phyloP scores from a whole-genome alignment of 2,797 vertebrate genomes.

The Helicolenus hilgendorfi region DNA sequence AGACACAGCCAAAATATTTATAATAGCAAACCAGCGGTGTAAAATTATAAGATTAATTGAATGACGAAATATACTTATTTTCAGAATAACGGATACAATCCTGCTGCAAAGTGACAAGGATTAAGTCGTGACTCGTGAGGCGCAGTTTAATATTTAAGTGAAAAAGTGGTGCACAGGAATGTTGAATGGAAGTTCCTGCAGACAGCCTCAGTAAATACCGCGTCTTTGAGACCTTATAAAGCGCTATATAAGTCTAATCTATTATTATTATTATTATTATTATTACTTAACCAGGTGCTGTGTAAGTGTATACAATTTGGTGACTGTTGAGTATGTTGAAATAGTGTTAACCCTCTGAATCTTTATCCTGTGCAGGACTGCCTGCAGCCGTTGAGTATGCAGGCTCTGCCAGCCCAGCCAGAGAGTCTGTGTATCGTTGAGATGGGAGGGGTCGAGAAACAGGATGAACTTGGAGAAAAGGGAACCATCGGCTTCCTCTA shows the following conservation, averaged over 20 bases:
- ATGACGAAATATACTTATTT: not conserved
- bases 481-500: constrained; percentile 98
- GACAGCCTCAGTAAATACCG: not conserved
- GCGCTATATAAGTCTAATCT: no score
- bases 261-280: no score
- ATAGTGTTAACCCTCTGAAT: not conserved
- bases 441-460: constrained; percentile 98
- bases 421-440: constrained; percentile 98
- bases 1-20: not conserved
- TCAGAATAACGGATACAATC: not conserved
- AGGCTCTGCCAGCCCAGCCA: constrained; percentile 97
- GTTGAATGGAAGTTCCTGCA: not conserved
- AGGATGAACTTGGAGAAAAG: constrained; percentile 98
- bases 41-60: no score
- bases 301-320: not conserved
- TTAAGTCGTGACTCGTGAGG: no score
- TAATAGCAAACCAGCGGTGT: not conserved
- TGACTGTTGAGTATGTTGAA: not conserved
- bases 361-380: constrained; percentile 91
- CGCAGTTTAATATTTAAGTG: not conserved
- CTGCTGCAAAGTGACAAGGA: not conserved
- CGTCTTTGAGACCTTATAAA: no score
- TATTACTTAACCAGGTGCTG: not conserved
- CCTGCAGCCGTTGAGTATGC: constrained; percentile 98
- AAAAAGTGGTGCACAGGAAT: no score